A percentile compares a stretch with the other conserved stretches of the same genome.
Evolutionary conservation across 2,888 invertebrate species (phyloP).

Genomic region (Myopa tessellatipennis): DNA sequence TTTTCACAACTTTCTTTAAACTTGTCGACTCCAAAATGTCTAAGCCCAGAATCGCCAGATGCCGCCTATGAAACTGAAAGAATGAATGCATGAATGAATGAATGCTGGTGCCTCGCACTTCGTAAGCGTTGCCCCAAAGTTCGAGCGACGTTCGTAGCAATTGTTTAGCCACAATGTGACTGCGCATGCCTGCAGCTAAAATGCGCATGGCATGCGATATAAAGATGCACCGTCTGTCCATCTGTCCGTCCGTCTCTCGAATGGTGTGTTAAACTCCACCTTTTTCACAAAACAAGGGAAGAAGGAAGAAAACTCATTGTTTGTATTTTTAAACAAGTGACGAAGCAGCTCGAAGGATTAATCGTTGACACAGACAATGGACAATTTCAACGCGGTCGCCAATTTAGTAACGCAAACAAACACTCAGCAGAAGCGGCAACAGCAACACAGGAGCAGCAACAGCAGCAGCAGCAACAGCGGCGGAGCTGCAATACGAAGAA

Average conservation of each 20-base stretch:
- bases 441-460: neutral
- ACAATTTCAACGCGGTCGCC: conserved; percentile 36
- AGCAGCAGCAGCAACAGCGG: neutral
- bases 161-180: conserved; percentile 12
- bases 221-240: conserved; percentile 4
- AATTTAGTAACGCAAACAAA: conserved; percentile 25
- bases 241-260: neutral
- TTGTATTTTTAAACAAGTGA: conserved; percentile 53
- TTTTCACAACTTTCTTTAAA: neutral
- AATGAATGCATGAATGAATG: neutral
- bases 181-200: neutral
- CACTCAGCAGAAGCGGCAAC: neutral
- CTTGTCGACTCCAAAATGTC: neutral
- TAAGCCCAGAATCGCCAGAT: neutral
- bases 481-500: neutral
- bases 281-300: neutral
- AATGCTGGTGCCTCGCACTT: neutral
- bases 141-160: conserved; percentile 7
- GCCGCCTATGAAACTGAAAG: neutral
- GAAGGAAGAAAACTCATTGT: conserved; percentile 14
- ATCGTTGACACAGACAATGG: conserved; percentile 66
- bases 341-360: conserved; percentile 66
- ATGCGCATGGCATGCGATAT: conserved; percentile 2
- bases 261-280: conserved; percentile 25
- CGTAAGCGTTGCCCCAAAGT: neutral